These are phyloP conservation scores for Dinoponera quadriceps DNA, from an alignment of 1,140 invertebrate species.

Conservation along the genomic window DNA sequence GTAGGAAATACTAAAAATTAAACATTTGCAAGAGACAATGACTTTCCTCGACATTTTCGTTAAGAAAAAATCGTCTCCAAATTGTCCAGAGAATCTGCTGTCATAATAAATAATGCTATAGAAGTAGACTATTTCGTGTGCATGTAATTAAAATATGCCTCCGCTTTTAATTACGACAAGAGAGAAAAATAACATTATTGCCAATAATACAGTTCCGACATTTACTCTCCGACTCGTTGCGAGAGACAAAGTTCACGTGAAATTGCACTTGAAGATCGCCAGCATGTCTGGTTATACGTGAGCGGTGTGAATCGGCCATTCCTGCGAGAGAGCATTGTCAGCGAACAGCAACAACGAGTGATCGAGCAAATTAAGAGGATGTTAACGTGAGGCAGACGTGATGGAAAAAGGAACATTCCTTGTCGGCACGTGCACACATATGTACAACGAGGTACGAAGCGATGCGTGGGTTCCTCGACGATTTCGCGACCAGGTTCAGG, in stretches of 20 bases:
- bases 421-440: conserved; percentile 65
- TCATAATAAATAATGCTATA: too few species aligned
- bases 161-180: neutral
- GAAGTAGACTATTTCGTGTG: too few species aligned
- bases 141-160: neutral
- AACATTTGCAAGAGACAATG: too few species aligned
- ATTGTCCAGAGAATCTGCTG: too few species aligned
- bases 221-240: neutral
- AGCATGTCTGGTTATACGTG: conserved; percentile 47
- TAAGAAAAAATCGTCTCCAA: too few species aligned
- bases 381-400: conserved; percentile 58
- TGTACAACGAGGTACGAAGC: conserved; percentile 50
- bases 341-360: conserved; percentile 64
- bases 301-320: conserved; percentile 69
- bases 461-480: conserved; percentile 27
- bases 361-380: conserved; percentile 69
- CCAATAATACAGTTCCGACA: too few species aligned
- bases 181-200: too few species aligned
- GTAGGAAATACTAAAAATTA: too few species aligned
- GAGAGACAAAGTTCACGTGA: neutral
- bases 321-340: conserved; percentile 60
- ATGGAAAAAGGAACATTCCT: conserved; percentile 63
- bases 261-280: conserved; percentile 35
- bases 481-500: conserved; percentile 10
- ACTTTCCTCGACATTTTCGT: too few species aligned